phyloP scores from a whole-genome alignment of 1,140 invertebrate species.

The Danaus plexippus region DNA sequence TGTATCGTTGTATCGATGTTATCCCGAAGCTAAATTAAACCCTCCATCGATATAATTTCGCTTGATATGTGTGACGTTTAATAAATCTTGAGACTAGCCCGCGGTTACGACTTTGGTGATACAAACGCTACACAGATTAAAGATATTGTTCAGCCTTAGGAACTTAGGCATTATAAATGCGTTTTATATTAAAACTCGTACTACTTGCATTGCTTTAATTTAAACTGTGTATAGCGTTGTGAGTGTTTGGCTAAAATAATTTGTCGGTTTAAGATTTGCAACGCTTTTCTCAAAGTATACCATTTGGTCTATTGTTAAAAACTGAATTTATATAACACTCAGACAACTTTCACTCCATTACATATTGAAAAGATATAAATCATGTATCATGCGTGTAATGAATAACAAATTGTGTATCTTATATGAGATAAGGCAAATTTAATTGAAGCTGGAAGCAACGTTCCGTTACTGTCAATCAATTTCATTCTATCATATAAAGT shows the following conservation, averaged over 20 bases:
- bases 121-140: not conserved
- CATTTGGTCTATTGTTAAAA: no score
- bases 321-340: constrained; percentile 7
- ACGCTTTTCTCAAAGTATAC: no score
- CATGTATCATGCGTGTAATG: constrained; percentile 22
- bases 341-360: constrained; percentile 18
- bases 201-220: no score
- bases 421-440: constrained; percentile 24
- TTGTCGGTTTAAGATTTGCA: no score
- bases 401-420: constrained; percentile 22
- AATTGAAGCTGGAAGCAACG: constrained; percentile 20
- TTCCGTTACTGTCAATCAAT: constrained; percentile 23
- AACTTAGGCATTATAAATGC: no score
- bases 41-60: constrained; percentile 22
- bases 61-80: constrained; percentile 24
- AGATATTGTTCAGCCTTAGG: not conserved
- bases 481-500: constrained; percentile 11
- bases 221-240: no score
- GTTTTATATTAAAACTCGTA: no score
- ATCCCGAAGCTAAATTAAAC: constrained; percentile 19
- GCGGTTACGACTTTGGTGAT: not conserved
- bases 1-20: constrained; percentile 17
- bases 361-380: constrained; percentile 21
- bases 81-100: constrained; percentile 18
- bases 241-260: no score